A percentile compares a stretch with the other conserved stretches of the same genome.
phyloP scores from a whole-genome alignment of 2,888 invertebrate species.

The Oegoconia quadripuncta region DNA sequence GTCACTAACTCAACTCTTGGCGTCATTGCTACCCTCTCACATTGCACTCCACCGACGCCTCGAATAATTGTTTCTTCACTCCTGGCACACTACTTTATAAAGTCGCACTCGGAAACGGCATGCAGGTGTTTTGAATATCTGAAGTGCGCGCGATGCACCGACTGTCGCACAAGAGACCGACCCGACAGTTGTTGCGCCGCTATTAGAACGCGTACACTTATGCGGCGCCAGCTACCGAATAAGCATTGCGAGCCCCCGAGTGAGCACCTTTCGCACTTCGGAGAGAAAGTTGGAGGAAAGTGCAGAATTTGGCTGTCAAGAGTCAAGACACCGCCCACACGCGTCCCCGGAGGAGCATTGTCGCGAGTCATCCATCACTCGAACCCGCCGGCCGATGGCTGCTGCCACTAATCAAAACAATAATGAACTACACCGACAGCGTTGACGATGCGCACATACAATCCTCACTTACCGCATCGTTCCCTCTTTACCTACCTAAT shows the following conservation, averaged over 20 bases:
- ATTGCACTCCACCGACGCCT: conserved; percentile 50
- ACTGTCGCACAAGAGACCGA: conserved; percentile 31
- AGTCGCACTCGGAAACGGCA: conserved; percentile 45
- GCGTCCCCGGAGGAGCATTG: conserved; percentile 69
- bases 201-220: conserved; percentile 74
- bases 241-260: conserved; percentile 71
- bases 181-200: conserved; percentile 40
- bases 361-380: conserved; percentile 70
- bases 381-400: conserved; percentile 36
- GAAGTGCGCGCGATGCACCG: conserved; percentile 52
- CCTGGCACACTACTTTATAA: conserved; percentile 55
- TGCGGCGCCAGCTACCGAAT: conserved; percentile 73
- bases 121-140: conserved; percentile 77
- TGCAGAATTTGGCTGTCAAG: conserved; percentile 73
- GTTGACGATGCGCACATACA: no score
- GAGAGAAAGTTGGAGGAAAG: conserved; percentile 79
- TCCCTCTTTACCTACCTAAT: no score
- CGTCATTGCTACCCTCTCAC: conserved; percentile 53
- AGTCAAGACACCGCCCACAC: conserved; percentile 69
- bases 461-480: no score
- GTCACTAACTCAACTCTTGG: conserved; percentile 47
- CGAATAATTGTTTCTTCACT: conserved; percentile 34
- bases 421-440: conserved; percentile 43
- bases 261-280: conserved; percentile 76
- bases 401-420: conserved; percentile 55